Conservation (phyloP, 1,140 invertebrate genomes). For the Cepaea nemoralis region DNA sequence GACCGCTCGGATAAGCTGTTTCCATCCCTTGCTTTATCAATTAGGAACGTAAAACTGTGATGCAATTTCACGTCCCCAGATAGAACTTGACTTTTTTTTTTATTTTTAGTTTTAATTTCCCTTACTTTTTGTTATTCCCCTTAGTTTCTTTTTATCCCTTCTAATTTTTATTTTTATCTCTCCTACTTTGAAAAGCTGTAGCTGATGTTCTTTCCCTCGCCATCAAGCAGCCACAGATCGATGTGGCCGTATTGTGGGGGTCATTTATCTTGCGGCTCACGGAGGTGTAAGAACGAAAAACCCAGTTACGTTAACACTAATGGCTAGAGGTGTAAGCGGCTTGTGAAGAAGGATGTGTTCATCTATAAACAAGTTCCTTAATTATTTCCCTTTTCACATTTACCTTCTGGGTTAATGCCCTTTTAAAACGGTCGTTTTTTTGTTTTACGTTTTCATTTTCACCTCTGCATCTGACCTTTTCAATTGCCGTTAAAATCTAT, state of each 20-base stretch:
- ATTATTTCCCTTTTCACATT: neutral
- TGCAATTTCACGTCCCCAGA: conserved; percentile 20
- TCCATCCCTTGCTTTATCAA: conserved; percentile 34
- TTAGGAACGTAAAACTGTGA: conserved; percentile 32
- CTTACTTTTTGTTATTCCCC: neutral
- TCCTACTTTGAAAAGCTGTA: neutral
- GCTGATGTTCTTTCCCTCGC: neutral
- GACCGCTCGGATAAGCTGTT: conserved; percentile 31
- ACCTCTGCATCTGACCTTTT: neutral
- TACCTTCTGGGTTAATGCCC: neutral
- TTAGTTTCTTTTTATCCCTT: neutral
- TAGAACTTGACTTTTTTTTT: neutral
- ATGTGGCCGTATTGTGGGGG: neutral
- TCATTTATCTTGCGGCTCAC: neutral
- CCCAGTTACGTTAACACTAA: neutral
- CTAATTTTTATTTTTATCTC: neutral
- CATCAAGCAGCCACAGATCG: neutral
- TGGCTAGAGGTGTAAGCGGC: neutral
- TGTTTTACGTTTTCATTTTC: neutral
- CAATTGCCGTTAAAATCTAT: neutral
- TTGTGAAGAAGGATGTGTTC: neutral
- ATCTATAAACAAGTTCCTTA: conserved; percentile 3
- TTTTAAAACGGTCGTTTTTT: neutral
- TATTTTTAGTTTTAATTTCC: neutral
- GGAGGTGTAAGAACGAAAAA: conserved; percentile 12